Percentiles rank a stretch among this genome's conserved stretches.
Evolutionary conservation across 2,797 vertebrate species (phyloP).

Genomic region (Manis javanica): DNA sequence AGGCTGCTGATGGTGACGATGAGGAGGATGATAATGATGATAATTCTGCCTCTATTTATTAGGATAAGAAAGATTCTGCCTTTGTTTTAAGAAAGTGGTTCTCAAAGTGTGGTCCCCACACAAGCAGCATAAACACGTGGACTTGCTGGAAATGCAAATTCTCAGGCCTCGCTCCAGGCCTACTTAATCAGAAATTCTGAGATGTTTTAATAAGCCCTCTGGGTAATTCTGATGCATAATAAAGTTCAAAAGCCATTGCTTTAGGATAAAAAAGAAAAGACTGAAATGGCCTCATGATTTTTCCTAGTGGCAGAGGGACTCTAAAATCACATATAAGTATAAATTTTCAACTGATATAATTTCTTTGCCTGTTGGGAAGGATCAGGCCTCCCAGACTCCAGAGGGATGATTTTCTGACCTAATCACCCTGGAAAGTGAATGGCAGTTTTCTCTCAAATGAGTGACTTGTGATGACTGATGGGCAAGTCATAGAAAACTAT

Average conservation of each 20-base stretch:
- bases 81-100: not conserved
- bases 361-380: not conserved
- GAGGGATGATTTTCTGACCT: not conserved
- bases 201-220: not conserved
- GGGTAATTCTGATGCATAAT: not conserved
- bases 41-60: conserved; percentile 42
- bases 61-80: not conserved
- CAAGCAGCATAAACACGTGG: not conserved
- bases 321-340: not conserved
- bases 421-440: not conserved
- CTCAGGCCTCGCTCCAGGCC: not conserved
- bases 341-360: not conserved
- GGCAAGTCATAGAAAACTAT: not conserved
- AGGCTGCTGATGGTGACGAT: too few species aligned
- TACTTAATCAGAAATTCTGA: not conserved
- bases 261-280: not conserved
- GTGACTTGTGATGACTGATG: not conserved
- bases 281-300: not conserved
- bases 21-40: not conserved
- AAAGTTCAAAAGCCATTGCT: not conserved
- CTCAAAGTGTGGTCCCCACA: not conserved
- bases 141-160: not conserved
- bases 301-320: not conserved
- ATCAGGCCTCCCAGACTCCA: not conserved
- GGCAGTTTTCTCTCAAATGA: not conserved